Evolutionary conservation across 2,113 vertebrate species (phyloP).

Genomic region (Thunnus maccoyii): DNA sequence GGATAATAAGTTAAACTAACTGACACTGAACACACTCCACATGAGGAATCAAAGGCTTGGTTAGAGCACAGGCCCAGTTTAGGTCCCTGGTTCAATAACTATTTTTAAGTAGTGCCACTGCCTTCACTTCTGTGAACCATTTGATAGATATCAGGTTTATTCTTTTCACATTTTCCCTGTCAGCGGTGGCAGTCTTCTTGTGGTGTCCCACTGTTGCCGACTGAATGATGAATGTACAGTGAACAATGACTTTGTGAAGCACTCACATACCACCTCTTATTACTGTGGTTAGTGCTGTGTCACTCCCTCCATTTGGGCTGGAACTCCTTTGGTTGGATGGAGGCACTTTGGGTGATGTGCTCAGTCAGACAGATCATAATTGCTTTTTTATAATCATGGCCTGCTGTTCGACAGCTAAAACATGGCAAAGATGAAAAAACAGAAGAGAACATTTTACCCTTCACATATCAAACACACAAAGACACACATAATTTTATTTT

Average conservation of each 20-base stretch:
- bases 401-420: slow-evolving; percentile 53
- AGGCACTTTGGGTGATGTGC: slow-evolving; percentile 42
- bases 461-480: background rate
- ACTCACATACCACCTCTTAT: slow-evolving; percentile 14
- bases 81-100: slow-evolving; percentile 20
- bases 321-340: slow-evolving; percentile 28
- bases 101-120: background rate
- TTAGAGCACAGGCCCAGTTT: slow-evolving; percentile 8
- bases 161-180: slow-evolving; percentile 15
- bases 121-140: background rate
- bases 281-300: slow-evolving; percentile 21
- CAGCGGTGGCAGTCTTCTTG: slow-evolving; percentile 1
- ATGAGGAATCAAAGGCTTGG: slow-evolving; percentile 4
- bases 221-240: slow-evolving; percentile 26
- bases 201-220: background rate
- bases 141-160: slow-evolving; percentile 27
- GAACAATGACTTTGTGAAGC: slow-evolving; percentile 14
- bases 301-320: slow-evolving; percentile 32
- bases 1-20: slow-evolving; percentile 37
- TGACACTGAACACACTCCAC: background rate
- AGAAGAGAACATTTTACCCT: background rate
- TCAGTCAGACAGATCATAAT: slow-evolving; percentile 64
- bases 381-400: slow-evolving; percentile 50
- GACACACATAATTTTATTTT: background rate
- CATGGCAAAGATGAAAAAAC: slow-evolving; percentile 20